These are phyloP conservation scores for Macropodus opercularis DNA, from an alignment of 2,797 vertebrate genomes.

Conservation along the genomic window DNA sequence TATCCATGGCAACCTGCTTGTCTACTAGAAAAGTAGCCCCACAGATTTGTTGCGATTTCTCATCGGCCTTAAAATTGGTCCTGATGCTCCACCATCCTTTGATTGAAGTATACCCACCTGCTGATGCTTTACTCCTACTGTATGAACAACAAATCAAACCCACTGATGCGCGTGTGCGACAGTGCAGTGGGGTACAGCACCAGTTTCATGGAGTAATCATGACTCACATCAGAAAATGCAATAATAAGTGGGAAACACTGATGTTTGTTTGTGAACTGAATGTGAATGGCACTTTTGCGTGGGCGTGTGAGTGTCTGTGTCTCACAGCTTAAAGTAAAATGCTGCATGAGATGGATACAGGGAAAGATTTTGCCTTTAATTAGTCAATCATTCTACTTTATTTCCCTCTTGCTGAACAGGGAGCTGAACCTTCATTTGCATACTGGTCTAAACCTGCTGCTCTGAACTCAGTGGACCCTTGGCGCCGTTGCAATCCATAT, in stretches of 20 bases:
- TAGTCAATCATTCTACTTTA: neutral
- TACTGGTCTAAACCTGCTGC: neutral
- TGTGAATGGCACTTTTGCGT: too few species aligned
- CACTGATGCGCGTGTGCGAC: neutral
- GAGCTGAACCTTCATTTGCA: neutral
- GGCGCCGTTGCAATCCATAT: neutral
- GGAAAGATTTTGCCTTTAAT: neutral
- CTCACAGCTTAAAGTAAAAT: too few species aligned
- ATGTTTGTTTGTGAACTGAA: too few species aligned
- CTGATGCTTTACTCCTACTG: neutral
- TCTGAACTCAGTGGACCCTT: neutral
- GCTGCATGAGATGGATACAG: neutral
- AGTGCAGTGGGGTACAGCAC: neutral
- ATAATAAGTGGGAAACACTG: too few species aligned
- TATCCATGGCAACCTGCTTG: constrained; percentile 50
- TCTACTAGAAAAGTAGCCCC: constrained; percentile 7
- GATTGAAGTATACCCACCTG: neutral
- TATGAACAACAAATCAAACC: constrained; percentile 2
- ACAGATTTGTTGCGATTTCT: constrained; percentile 16
- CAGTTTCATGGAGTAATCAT: too few species aligned
- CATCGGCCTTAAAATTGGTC: constrained; percentile 3
- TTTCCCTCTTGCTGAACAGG: neutral
- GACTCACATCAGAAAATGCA: too few species aligned
- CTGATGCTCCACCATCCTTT: neutral
- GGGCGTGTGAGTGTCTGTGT: too few species aligned